Evolutionary conservation across 2,888 invertebrate genomes (phyloP), one percentile per base, ranked within the genome.

Genomic region (Cheilosia pagana): DNA sequence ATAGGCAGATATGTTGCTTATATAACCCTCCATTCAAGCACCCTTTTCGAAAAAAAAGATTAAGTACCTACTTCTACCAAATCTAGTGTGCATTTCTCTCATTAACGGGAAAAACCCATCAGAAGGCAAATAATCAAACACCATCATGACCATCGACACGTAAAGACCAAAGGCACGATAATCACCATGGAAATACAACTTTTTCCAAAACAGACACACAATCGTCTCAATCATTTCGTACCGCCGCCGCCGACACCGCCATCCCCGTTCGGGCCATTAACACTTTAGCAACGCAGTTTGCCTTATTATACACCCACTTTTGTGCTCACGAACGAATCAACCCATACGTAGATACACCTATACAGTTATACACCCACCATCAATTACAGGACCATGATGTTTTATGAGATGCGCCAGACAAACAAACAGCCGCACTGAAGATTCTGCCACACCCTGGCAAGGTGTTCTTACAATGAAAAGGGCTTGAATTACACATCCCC

Each of bases 371-470:
- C 23, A 62, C 35, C 41, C 43, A 52, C 62, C 57, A 53, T 74
- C 79, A 79, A 74, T 83, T 83, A 74, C 21, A 79, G 63, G 59
- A 68, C 83, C 68, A 52, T 71, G 41, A 35, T 45, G 50, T 45
- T 70, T 79, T 65, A 83, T 83, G 63, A 79, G 83, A 83, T 83
- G 79, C 74, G 67, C 74, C 63, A 55, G 74, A 59, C 74, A 70
- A 74, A 60, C 12, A 59, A 59, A 59, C 68, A 50, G 59, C 63
- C 78, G 12, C 23, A 55, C 52, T 65, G 63, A 74, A 83, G 83
- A 83, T 83, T 79, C 82, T 79, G 70, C 83, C 83, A 65, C 83
- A 83, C 83, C 83, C 79, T 63, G 45, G 5, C 23, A 83, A 83
- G 83, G 83, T 83, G 82, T 57, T 78, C n/a, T 55, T 41, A 16